Evolutionary conservation across 1,140 invertebrate genomes (phyloP).

Genomic region (Nephila pilipes): DNA sequence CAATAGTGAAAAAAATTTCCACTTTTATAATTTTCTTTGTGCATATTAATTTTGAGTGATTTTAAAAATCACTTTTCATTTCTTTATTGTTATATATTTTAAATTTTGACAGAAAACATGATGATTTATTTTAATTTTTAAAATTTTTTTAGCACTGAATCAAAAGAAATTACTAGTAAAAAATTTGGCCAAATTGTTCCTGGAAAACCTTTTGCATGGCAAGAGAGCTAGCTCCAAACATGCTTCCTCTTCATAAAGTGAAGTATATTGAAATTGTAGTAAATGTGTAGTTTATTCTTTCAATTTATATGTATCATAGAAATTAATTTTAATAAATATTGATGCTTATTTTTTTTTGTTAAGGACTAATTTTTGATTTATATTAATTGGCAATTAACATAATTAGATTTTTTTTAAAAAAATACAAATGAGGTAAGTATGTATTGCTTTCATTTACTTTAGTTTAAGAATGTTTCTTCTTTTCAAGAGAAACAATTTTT

Average conservation of each 20-base stretch:
- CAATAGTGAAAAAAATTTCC: not conserved
- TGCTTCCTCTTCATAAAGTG: not conserved
- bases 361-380: too few relatives aligned
- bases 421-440: too few relatives aligned
- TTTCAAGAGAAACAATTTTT: too few relatives aligned
- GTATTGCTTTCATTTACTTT: too few relatives aligned
- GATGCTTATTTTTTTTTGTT: too few relatives aligned
- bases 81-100: not conserved
- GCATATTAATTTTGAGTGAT: not conserved
- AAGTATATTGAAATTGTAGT: not conserved
- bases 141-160: constrained; percentile 6
- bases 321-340: too few relatives aligned
- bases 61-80: not conserved
- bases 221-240: not conserved
- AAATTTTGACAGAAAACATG: not conserved
- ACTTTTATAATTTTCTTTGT: not conserved
- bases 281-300: constrained; percentile 11
- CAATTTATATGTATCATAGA: not conserved
- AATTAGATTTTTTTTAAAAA: too few relatives aligned
- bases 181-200: not conserved
- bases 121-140: not conserved
- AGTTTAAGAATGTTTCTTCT: too few relatives aligned
- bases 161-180: not conserved
- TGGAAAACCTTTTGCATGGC: constrained; percentile 49
- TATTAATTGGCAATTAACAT: too few relatives aligned